These are phyloP conservation scores for Drosophila mimetica DNA, from an alignment of 2,888 invertebrate genomes.

Conservation along the genomic window DNA sequence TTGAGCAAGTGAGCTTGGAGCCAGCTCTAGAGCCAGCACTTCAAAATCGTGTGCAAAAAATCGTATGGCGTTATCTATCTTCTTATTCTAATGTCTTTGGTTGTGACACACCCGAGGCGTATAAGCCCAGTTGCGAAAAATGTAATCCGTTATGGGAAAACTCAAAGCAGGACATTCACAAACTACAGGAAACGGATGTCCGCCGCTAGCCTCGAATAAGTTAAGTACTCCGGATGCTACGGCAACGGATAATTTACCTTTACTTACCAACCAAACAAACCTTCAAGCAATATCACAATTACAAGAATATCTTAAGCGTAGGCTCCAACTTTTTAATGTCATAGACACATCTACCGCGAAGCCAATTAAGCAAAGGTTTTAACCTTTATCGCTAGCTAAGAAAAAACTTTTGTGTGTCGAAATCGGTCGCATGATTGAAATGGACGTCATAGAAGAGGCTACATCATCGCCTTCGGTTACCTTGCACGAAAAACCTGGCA, in stretches of 20 bases:
- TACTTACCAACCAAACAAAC: background rate
- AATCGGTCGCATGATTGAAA: slow-evolving; percentile 7
- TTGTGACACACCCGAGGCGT: too few species aligned
- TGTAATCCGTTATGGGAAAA: slow-evolving; percentile 4
- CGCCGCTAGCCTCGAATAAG: background rate
- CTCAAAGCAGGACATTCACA: slow-evolving; percentile 1
- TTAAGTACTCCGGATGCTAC: background rate
- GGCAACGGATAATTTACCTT: background rate
- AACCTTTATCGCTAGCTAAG: slow-evolving; percentile 2
- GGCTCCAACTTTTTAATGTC: too few species aligned
- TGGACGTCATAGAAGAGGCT: slow-evolving; percentile 16
- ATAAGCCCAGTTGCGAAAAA: slow-evolving; percentile 2
- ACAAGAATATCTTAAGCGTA: too few species aligned
- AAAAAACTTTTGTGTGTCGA: slow-evolving; percentile 1
- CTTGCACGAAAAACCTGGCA: slow-evolving; percentile 3
- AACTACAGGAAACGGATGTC: background rate
- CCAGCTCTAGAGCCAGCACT: too few species aligned
- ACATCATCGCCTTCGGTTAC: background rate
- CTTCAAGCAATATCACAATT: too few species aligned
- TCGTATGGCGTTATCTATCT: too few species aligned
- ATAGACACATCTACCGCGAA: background rate
- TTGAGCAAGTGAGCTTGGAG: too few species aligned
- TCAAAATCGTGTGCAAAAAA: too few species aligned
- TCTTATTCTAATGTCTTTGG: too few species aligned
- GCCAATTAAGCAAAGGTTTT: slow-evolving; percentile 5